Conservation (phyloP, 1,140 invertebrate genomes). For the Drosophila repleta region DNA sequence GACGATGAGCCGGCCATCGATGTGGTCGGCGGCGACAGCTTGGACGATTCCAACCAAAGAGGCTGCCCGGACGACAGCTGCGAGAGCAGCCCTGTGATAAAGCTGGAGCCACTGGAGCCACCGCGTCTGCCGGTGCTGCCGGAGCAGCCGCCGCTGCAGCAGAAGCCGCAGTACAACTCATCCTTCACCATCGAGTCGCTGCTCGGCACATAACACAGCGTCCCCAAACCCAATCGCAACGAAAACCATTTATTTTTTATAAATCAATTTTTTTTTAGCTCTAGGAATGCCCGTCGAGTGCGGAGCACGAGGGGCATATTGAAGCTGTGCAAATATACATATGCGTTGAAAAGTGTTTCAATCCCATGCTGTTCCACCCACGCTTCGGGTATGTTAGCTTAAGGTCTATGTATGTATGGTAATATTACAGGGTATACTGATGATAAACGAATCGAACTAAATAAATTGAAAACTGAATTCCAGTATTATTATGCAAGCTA, state of each 20-base stretch:
- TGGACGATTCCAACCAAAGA: slow-evolving; percentile 85
- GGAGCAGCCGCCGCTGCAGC: background rate
- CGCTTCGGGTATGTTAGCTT: too few relatives aligned
- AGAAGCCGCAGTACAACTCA: slow-evolving; percentile 55
- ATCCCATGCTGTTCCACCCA: too few relatives aligned
- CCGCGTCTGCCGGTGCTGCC: background rate
- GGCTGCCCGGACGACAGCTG: slow-evolving; percentile 80
- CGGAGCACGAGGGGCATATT: slow-evolving; percentile 13
- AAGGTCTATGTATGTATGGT: too few relatives aligned
- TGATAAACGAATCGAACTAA: too few relatives aligned
- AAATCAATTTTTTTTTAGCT: slow-evolving; percentile 15
- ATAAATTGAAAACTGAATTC: too few relatives aligned
- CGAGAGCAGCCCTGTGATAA: slow-evolving; percentile 66
- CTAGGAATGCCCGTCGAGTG: slow-evolving; percentile 20
- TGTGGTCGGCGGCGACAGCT: slow-evolving; percentile 85
- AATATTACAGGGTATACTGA: background rate
- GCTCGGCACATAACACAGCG: slow-evolving; percentile 82
- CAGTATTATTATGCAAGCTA: too few relatives aligned
- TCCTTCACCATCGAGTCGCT: slow-evolving; percentile 94
- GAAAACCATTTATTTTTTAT: slow-evolving; percentile 17
- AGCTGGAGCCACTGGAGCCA: slow-evolving; percentile 28
- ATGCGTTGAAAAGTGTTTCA: too few relatives aligned
- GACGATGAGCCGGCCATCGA: slow-evolving; percentile 85
- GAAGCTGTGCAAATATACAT: slow-evolving; percentile 17
- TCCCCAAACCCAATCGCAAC: background rate